A percentile compares a stretch with the other conserved stretches of the same genome.
These are phyloP conservation scores for Mormyrus iriodes DNA, from an alignment of 2,113 vertebrate genomes.

Conservation along the genomic window DNA sequence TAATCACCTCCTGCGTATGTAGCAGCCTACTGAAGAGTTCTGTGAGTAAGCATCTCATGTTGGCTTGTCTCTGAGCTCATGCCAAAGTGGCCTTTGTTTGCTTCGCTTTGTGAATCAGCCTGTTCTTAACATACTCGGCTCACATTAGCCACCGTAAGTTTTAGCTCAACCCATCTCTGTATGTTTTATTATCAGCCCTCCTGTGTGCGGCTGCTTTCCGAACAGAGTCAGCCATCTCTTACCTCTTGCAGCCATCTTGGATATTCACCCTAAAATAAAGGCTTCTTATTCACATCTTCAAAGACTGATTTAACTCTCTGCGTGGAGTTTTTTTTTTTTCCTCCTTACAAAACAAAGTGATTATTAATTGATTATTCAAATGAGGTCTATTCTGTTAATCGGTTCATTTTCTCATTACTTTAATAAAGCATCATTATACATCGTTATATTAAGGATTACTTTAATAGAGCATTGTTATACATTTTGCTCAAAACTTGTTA, in stretches of 20 bases:
- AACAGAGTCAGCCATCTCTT: background rate
- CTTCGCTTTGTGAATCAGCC: background rate
- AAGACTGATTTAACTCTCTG: background rate
- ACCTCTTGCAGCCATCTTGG: background rate
- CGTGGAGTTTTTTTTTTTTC: background rate
- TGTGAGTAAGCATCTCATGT: background rate
- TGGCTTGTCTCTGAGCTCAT: background rate
- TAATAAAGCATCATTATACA: background rate
- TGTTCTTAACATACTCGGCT: background rate
- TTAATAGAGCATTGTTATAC: background rate
- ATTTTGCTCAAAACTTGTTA: background rate
- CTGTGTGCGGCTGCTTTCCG: background rate
- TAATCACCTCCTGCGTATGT: background rate
- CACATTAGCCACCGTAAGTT: background rate
- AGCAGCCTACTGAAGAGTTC: background rate
- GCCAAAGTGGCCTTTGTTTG: background rate
- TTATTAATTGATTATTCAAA: background rate
- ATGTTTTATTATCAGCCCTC: background rate
- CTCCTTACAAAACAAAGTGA: background rate
- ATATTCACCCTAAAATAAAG: background rate
- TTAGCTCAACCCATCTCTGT: background rate
- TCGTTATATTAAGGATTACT: no score
- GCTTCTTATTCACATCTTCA: background rate
- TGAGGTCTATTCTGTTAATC: background rate
- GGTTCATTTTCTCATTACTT: background rate